A percentile compares a stretch with the other conserved stretches of the same genome.
These are phyloP conservation scores for Rhopalosiphum padi DNA, from an alignment of 1,140 invertebrate genomes.

Conservation along the genomic window DNA sequence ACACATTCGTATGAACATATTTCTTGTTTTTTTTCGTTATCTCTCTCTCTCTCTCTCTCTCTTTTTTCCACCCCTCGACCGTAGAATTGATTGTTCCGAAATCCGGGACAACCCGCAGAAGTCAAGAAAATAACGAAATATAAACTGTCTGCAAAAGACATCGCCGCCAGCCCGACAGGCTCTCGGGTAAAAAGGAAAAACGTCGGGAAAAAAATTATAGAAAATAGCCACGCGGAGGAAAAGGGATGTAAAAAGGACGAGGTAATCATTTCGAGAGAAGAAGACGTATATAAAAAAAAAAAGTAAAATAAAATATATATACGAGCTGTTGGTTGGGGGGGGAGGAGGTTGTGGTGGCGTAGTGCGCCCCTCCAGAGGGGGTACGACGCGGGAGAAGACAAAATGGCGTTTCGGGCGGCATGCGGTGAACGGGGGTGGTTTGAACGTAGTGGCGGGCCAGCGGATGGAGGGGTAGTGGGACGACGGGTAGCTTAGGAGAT, in stretches of 20 bases:
- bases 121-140: constrained; percentile 56
- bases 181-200: constrained; percentile 23
- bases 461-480: background rate
- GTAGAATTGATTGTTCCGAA: constrained; percentile 56
- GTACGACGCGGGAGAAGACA: constrained; percentile 26
- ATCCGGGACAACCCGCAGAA: constrained; percentile 56
- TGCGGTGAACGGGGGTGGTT: background rate
- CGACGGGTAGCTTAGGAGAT: constrained; percentile 52
- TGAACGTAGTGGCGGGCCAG: background rate
- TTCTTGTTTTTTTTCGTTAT: background rate
- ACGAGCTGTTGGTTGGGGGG: background rate
- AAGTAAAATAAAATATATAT: constrained; percentile 4
- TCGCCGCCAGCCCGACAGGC: background rate
- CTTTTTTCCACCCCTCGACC: constrained; percentile 25
- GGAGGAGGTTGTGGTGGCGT: background rate
- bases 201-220: background rate
- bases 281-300: background rate
- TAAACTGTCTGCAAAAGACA: constrained; percentile 51
- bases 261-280: constrained; percentile 45
- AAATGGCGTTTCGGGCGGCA: constrained; percentile 39
- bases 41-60: background rate
- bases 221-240: background rate
- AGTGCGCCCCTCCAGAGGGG: background rate
- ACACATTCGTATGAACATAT: constrained; percentile 8
- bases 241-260: constrained; percentile 20